Evolutionary conservation across 1,140 invertebrate genomes (phyloP), one percentile per base, ranked within the genome.

Genomic region (Brachystomella parvula): DNA sequence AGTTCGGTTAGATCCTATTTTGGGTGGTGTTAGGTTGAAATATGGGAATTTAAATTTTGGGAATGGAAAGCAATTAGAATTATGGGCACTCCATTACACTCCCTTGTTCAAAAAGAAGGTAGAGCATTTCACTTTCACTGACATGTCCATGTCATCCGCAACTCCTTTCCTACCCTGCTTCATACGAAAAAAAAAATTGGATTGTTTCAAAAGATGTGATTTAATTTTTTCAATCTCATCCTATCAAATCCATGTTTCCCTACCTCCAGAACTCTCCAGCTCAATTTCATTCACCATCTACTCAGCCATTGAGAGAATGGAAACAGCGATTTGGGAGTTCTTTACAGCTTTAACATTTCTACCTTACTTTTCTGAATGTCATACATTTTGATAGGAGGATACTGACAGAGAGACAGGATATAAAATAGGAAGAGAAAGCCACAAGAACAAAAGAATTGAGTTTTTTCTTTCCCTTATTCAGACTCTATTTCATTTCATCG

Each of bases 301-400:
- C n/a, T n/a, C n/a, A n/a, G n/a, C n/a, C n/a, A n/a, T n/a, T n/a
- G 24, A 53, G 15, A 19, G 24, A 53, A 24, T 12, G 49, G 24
- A 53, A 53, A 53, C 49, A 53, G 49, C 49, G 49, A 53, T 53
- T 53, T 53, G 49, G 49, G 49, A 53, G 49, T 53, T 53, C 49
- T 53, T 53, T 53, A 53, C 49, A 53, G 49, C 49, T 26, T 26
- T 26, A 53, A 53, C 12, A 53, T 53, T 53, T 17, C 49, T 53
- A 12, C 9, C n/a, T n/a, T n/a, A n/a, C n/a, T n/a, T n/a, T 53
- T 24, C 49, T 53, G 49, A 53, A 53, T 53, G 6, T 53, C 49
- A 53, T 53, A 53, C 49, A 53, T 53, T 53, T 53, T 53, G 49
- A 53, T 53, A 53, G n/a, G n/a, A n/a, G n/a, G n/a, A n/a, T n/a